A percentile compares a stretch with the other conserved stretches of the same genome.
Evolutionary conservation across 2,113 vertebrate genomes (phyloP).

Genomic region (Pygoscelis antarcticus): DNA sequence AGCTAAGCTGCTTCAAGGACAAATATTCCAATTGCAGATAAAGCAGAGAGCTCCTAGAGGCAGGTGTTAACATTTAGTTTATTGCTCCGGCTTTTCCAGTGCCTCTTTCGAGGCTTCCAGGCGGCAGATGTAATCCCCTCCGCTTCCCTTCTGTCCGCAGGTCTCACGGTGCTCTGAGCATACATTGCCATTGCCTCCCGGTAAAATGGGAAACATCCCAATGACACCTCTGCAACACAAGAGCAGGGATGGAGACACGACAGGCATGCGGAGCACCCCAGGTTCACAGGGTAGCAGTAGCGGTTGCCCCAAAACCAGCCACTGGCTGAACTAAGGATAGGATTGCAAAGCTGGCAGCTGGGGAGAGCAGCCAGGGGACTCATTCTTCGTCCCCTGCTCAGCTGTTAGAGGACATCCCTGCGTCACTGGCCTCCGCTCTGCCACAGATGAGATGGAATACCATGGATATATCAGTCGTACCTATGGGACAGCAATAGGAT

Average conservation of each 20-base stretch:
- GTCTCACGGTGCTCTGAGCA: not conserved
- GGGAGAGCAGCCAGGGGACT: not conserved
- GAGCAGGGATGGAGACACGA: not conserved
- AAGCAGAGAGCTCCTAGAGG: not conserved
- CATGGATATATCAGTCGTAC: not conserved
- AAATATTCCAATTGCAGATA: conserved; percentile 8
- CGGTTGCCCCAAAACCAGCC: not conserved
- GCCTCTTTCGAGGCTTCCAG: not conserved
- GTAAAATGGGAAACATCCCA: not conserved
- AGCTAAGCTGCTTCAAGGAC: conserved; percentile 9
- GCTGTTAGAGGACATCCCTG: not conserved
- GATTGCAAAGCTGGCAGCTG: not conserved
- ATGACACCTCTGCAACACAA: not conserved
- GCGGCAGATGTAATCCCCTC: not conserved
- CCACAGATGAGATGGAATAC: not conserved
- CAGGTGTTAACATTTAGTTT: not conserved
- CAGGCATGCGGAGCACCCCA: rapidly evolving
- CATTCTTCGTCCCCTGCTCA: rapidly evolving
- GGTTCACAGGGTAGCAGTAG: not conserved
- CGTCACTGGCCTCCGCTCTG: not conserved
- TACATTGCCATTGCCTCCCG: rapidly evolving
- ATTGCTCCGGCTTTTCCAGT: not conserved
- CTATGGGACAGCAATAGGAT: not conserved
- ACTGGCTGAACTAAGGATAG: not conserved
- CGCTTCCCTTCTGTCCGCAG: not conserved